Conservation (phyloP, 1,140 invertebrate genomes). For the Diachasma alloeum region DNA sequence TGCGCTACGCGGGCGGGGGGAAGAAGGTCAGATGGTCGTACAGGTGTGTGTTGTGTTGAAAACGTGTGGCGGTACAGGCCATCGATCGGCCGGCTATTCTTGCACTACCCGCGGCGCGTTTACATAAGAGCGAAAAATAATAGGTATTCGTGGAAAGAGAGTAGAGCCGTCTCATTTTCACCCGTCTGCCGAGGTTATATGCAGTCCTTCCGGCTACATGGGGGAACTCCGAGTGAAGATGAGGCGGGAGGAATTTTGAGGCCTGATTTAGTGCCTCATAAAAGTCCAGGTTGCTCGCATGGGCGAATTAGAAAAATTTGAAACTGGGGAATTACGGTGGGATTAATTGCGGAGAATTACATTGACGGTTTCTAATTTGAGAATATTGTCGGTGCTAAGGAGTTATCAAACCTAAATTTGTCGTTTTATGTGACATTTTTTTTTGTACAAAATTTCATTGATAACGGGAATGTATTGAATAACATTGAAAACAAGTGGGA, state of each 20-base stretch:
- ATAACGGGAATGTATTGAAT: no score
- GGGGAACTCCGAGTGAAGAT: not conserved
- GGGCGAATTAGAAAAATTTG: no score
- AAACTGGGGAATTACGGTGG: no score
- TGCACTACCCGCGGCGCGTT: not conserved
- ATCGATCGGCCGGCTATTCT: not conserved
- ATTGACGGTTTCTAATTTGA: no score
- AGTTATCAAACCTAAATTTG: no score
- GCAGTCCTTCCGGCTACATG: not conserved
- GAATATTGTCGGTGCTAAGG: no score
- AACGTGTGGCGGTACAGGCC: not conserved
- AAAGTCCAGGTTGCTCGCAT: no score
- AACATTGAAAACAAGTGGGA: no score
- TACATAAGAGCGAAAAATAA: constrained; percentile 6
- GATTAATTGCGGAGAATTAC: no score
- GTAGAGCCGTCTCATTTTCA: not conserved
- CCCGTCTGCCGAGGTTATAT: not conserved
- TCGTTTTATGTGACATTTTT: no score
- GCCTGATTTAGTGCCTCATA: no score
- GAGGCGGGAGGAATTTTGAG: not conserved
- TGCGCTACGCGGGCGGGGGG: not conserved
- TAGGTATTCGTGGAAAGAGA: not conserved
- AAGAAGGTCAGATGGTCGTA: not conserved
- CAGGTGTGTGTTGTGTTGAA: not conserved
- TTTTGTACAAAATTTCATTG: no score